phyloP scores from a whole-genome alignment of 2,888 invertebrate genomes.

The Diabrotica balteata region DNA sequence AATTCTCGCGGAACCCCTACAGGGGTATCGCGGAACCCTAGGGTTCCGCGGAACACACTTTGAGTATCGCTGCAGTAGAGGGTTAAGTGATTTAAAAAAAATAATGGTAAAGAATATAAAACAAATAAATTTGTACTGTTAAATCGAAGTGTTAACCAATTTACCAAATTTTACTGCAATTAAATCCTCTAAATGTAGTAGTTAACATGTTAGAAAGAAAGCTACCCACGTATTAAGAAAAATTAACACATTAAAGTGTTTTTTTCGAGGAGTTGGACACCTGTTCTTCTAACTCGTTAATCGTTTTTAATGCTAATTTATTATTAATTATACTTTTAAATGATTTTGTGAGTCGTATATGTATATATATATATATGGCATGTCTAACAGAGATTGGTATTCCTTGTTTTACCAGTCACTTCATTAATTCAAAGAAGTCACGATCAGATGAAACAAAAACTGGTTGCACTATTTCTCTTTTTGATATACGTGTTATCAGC shows the following conservation, averaged over 20 bases:
- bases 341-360: conserved; percentile 18
- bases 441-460: conserved; percentile 10
- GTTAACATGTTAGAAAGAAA: not conserved
- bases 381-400: conserved; percentile 21
- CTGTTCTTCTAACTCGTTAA: conserved; percentile 32
- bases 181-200: too few species aligned
- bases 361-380: conserved; percentile 16
- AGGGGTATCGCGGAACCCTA: too few species aligned
- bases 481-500: conserved; percentile 7
- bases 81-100: too few species aligned
- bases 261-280: conserved; percentile 28
- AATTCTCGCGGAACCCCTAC: too few species aligned
- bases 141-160: too few species aligned
- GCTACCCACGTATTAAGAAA: conserved; percentile 13
- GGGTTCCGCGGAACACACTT: too few species aligned
- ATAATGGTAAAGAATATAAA: too few species aligned
- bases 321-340: conserved; percentile 37
- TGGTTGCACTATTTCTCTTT: conserved; percentile 17
- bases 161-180: too few species aligned
- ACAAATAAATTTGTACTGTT: too few species aligned
- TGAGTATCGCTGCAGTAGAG: too few species aligned
- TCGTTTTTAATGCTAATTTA: conserved; percentile 30
- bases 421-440: conserved; percentile 19
- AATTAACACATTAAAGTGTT: conserved; percentile 32
- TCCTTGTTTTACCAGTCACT: conserved; percentile 12